Evolutionary conservation across 2,113 vertebrate species (phyloP).

Genomic region (Tonatia bakeri): DNA sequence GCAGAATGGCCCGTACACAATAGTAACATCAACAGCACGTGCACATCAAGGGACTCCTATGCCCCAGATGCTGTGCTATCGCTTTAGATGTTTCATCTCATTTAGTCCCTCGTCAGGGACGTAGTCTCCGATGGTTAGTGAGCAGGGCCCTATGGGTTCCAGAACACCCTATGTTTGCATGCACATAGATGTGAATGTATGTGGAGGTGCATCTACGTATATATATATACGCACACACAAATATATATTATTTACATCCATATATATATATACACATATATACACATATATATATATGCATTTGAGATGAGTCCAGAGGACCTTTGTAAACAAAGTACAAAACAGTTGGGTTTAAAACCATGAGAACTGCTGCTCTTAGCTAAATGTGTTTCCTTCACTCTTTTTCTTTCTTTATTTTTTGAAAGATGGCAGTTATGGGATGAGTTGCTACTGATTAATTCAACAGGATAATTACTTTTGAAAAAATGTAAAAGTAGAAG

Average conservation of each 20-base stretch:
- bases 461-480: not conserved
- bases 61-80: not conserved
- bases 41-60: not conserved
- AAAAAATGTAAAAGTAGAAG: not conserved
- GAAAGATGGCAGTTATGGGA: not conserved
- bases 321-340: not conserved
- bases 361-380: constrained; percentile 8
- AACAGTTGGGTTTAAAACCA: not conserved
- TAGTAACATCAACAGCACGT: not conserved
- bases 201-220: not conserved
- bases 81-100: not conserved
- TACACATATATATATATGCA: not conserved
- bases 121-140: not conserved
- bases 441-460: not conserved
- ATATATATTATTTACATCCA: no score
- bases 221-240: no score
- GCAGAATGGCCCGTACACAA: not conserved
- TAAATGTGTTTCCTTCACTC: constrained; percentile 33
- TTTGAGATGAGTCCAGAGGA: not conserved
- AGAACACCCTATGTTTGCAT: not conserved
- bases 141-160: not conserved
- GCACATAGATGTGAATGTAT: not conserved
- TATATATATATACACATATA: not conserved
- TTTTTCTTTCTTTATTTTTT: not conserved
- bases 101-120: not conserved